Evolutionary conservation across 2,888 invertebrate species (phyloP).

Genomic region (Agriotes lineatus): DNA sequence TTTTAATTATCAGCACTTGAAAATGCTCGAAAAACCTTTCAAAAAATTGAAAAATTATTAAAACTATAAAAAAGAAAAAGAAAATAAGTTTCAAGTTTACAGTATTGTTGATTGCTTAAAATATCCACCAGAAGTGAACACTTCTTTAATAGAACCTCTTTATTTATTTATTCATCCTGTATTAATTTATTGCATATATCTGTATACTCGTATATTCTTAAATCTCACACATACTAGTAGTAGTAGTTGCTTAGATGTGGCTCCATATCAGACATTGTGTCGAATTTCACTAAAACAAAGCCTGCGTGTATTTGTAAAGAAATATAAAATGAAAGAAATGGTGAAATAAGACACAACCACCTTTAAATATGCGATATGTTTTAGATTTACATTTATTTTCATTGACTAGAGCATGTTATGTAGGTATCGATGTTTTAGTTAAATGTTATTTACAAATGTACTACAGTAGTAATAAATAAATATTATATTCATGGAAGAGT

Average conservation of each 20-base stretch:
- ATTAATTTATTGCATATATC: neutral
- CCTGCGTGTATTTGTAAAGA: neutral
- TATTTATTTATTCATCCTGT: neutral
- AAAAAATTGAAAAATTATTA: slow-evolving; percentile 16
- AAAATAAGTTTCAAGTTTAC: neutral
- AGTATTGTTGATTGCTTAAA: neutral
- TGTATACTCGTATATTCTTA: no score
- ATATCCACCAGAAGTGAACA: slow-evolving; percentile 12
- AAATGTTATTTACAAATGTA: no score
- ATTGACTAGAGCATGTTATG: neutral
- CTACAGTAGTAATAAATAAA: no score
- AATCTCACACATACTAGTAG: neutral
- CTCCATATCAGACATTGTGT: slow-evolving; percentile 7
- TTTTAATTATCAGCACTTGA: neutral
- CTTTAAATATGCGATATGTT: no score
- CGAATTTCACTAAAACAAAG: neutral
- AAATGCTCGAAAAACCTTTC: neutral
- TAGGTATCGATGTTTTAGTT: neutral
- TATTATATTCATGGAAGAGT: no score
- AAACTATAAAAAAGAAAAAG: slow-evolving; percentile 2
- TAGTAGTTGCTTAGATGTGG: neutral
- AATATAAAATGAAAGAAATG: neutral
- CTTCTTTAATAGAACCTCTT: neutral
- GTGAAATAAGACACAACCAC: neutral
- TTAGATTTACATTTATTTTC: neutral